A percentile compares a stretch with the other conserved stretches of the same genome.
Evolutionary conservation across 92 coral and sea anemone genomes (phyloP).

Genomic region (Heteractis magnifica): DNA sequence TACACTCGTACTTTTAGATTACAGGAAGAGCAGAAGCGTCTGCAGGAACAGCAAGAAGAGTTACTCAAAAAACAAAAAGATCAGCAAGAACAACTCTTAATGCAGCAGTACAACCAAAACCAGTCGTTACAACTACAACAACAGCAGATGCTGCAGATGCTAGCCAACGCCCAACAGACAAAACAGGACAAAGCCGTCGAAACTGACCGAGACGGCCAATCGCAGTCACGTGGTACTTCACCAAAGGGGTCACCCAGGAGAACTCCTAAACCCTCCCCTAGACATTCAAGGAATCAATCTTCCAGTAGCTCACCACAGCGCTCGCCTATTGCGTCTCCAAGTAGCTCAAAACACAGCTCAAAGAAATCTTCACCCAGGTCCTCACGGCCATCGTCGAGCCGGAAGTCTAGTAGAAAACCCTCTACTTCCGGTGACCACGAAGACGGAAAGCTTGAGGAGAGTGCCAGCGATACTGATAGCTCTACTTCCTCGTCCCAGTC

Average conservation of each 20-base stretch:
- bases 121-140: slow-evolving; percentile 84
- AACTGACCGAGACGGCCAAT: slow-evolving; percentile 25
- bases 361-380: slow-evolving; percentile 55
- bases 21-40: slow-evolving; percentile 84
- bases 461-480: slow-evolving; percentile 61
- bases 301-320: slow-evolving; percentile 25
- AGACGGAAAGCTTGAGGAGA: slow-evolving; percentile 27
- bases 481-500: slow-evolving; percentile 58
- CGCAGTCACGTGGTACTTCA: slow-evolving; percentile 35
- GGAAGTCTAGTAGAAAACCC: slow-evolving; percentile 45
- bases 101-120: slow-evolving; percentile 80
- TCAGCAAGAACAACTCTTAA: slow-evolving; percentile 85
- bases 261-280: slow-evolving; percentile 40
- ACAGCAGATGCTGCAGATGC: slow-evolving; percentile 65
- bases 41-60: slow-evolving; percentile 90
- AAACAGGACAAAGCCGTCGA: slow-evolving; percentile 44
- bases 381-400: slow-evolving; percentile 52
- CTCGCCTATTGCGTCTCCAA: slow-evolving; percentile 39
- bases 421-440: slow-evolving; percentile 46
- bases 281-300: slow-evolving; percentile 31
- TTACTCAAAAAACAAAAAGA: slow-evolving; percentile 77
- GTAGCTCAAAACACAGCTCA: slow-evolving; percentile 40
- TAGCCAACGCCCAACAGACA: slow-evolving; percentile 66
- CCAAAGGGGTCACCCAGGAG: slow-evolving; percentile 57
- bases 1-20: slow-evolving; percentile 23